These are phyloP conservation scores for Drosophila longiperda DNA, from an alignment of 2,888 invertebrate genomes.

Conservation along the genomic window DNA sequence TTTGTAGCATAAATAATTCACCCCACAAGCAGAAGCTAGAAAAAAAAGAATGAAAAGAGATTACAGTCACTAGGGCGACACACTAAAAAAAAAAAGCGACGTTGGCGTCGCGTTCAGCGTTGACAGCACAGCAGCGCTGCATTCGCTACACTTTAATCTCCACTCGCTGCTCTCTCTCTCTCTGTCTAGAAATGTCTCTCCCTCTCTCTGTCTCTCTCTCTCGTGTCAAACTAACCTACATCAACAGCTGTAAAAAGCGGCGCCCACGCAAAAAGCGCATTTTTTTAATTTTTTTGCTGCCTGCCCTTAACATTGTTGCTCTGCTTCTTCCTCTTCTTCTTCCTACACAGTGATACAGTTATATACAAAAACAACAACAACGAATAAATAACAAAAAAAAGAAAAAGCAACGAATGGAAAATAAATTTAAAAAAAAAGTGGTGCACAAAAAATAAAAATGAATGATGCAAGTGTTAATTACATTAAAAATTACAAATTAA, in stretches of 20 bases:
- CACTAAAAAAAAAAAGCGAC: slow-evolving; percentile 46
- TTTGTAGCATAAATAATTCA: slow-evolving; percentile 82
- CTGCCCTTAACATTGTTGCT: slow-evolving; percentile 34
- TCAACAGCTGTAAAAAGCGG: slow-evolving; percentile 78
- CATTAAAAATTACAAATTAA: background rate
- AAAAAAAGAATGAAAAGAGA: slow-evolving; percentile 50
- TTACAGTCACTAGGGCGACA: slow-evolving; percentile 81
- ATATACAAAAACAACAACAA: slow-evolving; percentile 8
- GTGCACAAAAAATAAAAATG: background rate
- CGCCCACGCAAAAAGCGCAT: slow-evolving; percentile 54
- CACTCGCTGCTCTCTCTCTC: slow-evolving; percentile 7
- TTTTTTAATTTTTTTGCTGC: slow-evolving; percentile 20
- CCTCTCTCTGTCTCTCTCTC: slow-evolving; percentile 6
- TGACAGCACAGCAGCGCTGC: slow-evolving; percentile 23
- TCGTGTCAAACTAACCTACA: slow-evolving; percentile 82
- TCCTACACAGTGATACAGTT: slow-evolving; percentile 23
- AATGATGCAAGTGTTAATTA: slow-evolving; percentile 32
- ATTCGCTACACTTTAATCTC: slow-evolving; percentile 4
- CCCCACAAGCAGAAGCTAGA: slow-evolving; percentile 76
- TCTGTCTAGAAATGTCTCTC: slow-evolving; percentile 1
- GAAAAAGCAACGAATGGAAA: background rate
- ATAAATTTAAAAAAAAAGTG: slow-evolving; percentile 2
- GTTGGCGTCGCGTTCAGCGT: slow-evolving; percentile 9
- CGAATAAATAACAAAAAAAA: slow-evolving; percentile 1
- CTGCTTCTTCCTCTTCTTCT: slow-evolving; percentile 16